Percentiles rank a stretch among this genome's conserved stretches.
phyloP scores from a whole-genome alignment of 2,797 vertebrate genomes.

The Numenius phaeopus region DNA sequence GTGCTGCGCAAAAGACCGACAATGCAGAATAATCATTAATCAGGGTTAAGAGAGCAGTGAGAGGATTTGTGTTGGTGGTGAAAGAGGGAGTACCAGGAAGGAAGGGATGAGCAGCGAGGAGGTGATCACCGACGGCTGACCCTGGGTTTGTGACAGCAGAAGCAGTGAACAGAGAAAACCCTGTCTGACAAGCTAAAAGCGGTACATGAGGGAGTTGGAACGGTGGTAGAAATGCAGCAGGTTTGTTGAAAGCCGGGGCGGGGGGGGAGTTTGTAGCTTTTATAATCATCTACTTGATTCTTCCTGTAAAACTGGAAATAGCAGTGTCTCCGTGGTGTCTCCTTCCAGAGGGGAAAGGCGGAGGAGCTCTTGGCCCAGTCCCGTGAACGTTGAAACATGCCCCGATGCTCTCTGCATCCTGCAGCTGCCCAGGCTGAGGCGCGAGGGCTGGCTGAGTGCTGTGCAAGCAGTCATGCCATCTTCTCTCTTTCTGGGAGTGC shows the following conservation, averaged over 20 bases:
- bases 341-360: not conserved
- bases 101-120: not conserved
- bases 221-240: not conserved
- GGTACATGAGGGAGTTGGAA: not conserved
- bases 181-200: not conserved
- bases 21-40: not conserved
- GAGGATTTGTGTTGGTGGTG: not conserved
- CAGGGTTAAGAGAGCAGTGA: not conserved
- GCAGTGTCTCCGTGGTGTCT: not conserved
- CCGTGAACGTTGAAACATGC: accelerated
- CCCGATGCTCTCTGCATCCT: not conserved
- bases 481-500: not conserved
- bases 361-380: not conserved
- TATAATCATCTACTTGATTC: not conserved
- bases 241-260: not conserved
- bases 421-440: not conserved
- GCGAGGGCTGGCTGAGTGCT: not conserved
- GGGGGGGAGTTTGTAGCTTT: not conserved
- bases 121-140: not conserved
- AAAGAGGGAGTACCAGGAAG: not conserved
- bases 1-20: too few relatives aligned
- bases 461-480: not conserved
- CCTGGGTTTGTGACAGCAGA: not conserved
- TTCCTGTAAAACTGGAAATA: not conserved
- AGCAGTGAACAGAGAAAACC: not conserved